Evolutionary conservation across 2,113 vertebrate genomes (phyloP), one percentile per base, ranked within the genome.

Genomic region (Ia io): DNA sequence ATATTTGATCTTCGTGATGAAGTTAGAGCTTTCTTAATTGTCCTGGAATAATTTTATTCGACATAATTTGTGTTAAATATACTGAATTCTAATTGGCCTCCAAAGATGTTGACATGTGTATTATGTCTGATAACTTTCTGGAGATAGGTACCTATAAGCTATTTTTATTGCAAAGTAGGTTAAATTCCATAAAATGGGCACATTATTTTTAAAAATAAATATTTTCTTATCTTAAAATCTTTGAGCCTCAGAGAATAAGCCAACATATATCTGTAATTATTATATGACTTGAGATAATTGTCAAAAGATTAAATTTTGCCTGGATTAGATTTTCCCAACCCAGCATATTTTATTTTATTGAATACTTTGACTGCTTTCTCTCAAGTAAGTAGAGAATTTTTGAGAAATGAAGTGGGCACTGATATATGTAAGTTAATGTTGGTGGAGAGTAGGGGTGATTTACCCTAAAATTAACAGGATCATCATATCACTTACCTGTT

Each of bases 1-100:
- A 51, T 59, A 69, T 10, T 95, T 92, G 32, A 82, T 84, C 84
- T 95, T 95, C 30, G n/a, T 94, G 44, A 83, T 77, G 47, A 95
- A 71, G 23, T 69, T 56, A 73, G 61, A 78, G 30, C 25, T 63
- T 61, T 88, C 69, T 90, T 90, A 79, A 56, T 53, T 93, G 92
- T 71, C 40, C 42, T 94, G 13, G 40, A 91, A 87, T 35, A 49
- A 51, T 63, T 89, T 53, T 65, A 84, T 93, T 93, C 22, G 53
- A 2, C 94, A 20, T 89, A 82, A 85, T 86, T 83, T 92, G n/a
- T 93, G 79, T 86, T 67, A 79, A 84, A 84, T 83, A 61, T 79
- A 76, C 59, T 77, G 44, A 92, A 78, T 78, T 88, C 67, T 65
- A 51, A 91, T 32, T 83, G 67, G 84, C 84, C 37, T 85, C 51